Base-by-base conservation (phyloP, 92 coral and sea anemone species). In the Pocillopora grandis region DNA sequence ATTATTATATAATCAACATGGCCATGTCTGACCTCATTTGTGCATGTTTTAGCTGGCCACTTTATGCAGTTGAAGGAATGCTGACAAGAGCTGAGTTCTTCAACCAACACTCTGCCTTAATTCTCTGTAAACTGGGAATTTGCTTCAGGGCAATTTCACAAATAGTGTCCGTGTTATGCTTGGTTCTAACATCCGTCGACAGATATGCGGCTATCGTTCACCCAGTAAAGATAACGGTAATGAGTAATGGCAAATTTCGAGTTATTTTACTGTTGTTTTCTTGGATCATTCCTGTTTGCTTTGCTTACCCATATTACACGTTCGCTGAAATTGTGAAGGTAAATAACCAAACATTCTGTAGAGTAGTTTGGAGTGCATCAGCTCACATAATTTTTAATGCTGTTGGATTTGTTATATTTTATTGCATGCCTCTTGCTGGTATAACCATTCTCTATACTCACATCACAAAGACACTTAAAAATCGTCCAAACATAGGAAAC, bases 1-100 rank as follows among this genome's bases (percentile, higher is more conserved):
- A 68, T 49, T 68, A 68, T 49, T 35, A 13, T 55, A 68, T 68
- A 7, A 49, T 68, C 73, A 68, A 68, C 73, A 68, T 68, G 73
- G 73, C 73, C 5, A n/a, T 68, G 3, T 68, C 73, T 37, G 73
- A 68, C 36, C 55, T 68, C 2, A 42, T 68, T 33, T 18, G 52
- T 12, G 19, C 52, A 9, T 35, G 33, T 42, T 68, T 68, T 20
- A 68, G 12, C 8, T 68, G 73, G 73, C 73, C 55, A 49, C 73
- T 68, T 27, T 68, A 68, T 33, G 73, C 52, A 18, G 36, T 37
- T 11, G 73, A 68, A 68, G 73, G 73, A 35, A 68, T 68, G 73
- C 52, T 68, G 9, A 68, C 49, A 68, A 68, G 48, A 13, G 36
- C 14, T 42, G 36, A 13, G 48, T 5, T 33, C 31, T 7, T 68